Base-by-base conservation (phyloP, 2,113 vertebrate genomes). In the Sylvia atricapilla region DNA sequence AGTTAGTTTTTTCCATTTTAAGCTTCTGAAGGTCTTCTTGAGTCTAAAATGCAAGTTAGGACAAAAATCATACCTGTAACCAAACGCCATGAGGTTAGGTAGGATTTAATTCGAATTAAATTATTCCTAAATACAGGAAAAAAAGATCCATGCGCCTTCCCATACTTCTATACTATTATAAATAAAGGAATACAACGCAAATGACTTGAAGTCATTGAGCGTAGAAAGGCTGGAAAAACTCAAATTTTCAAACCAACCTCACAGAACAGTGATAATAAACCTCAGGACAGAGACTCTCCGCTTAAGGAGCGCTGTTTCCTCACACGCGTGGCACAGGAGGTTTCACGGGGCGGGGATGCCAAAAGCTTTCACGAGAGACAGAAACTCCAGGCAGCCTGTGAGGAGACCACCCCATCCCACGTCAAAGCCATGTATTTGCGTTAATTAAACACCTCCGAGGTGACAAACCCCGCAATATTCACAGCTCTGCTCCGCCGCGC, bases 11-110 rank as follows among this genome's bases (percentile, higher is more conserved):
- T 59, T 96, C 86, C 89, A 98, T 94, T 95, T 93, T 98, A 86
- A 99, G 94, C n/a, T 98, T 91, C 44, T 79, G 94, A 90, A 98
- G 95, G 64, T 98, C 98, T 67, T 98, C 98, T 81, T 98, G 97
- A 82, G 98, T 98, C 98, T 99, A 80, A 67, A 94, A 94, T 75
- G 8, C 70, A 33, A 88, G 7, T 56, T 9, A n/a, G 12, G 28
- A 30, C 20, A 88, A 50, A 73, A 79, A 52, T 41, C n/a, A 72
- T 5, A 69, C 3, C 4, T 10, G 7, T 10, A 68, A 49, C 24
- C 35, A 60, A 66, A 73, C 15, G 3, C 11, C 7, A 5, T 2
- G 6, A 10, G 24, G 28, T 33, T 52, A 23, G 1, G 7, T 7
- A 39, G 24, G 13, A 35, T 19, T 67, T 49, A 62, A 83, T 11